Base-by-base conservation (phyloP, 2,113 vertebrate species). In the Nycticryphes semicollaris region DNA sequence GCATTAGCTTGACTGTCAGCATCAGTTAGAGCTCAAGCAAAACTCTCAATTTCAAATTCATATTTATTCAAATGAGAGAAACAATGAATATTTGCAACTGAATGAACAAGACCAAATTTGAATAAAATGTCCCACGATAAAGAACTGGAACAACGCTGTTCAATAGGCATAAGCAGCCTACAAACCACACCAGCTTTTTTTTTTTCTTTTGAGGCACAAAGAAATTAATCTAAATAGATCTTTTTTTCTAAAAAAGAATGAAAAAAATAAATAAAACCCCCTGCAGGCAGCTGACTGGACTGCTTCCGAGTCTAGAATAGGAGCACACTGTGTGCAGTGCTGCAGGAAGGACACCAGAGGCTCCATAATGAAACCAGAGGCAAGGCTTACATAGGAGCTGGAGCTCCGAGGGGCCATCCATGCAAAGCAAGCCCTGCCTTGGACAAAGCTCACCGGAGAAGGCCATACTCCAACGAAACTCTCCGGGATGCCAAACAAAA, bases 381-480 rank as follows among this genome's bases (percentile, higher is more conserved):
- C 68, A 30, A 70, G 1, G 3, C 28, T 79, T 66, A 57, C 1
- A 1, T 4, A 16, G 72, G 33, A 92, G 62, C 43, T 45, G 37
- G n/a, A 67, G n/a, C 41, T 79, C 70, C 0, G 4, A 87, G 70
- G 16, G 11, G 62, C 21, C 63, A 76, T 15, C 8, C 22, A 27
- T 28, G 33, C 10, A 45, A n/a, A 67, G 64, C 22, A 69, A 73
- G 30, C 33, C 54, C 50, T 33, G 10, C 73, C 14, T n/a, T 3
- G 1, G 30, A 50, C 0, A 0, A 62, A 16, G 39, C 25, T 63
- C 1, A 0, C 13, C 3, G 10, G 27, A 54, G 20, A 62, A 69
- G 37, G 10, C 1, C 3, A 66, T 28, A 23, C 5, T 22, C 54
- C 1, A 4, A 31, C 0, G 3, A 37, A 18, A n/a, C 30, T 56